A percentile compares a stretch with the other conserved stretches of the same genome.
phyloP scores from a whole-genome alignment of 2,113 vertebrate species.

The Nycticebus coucang region DNA sequence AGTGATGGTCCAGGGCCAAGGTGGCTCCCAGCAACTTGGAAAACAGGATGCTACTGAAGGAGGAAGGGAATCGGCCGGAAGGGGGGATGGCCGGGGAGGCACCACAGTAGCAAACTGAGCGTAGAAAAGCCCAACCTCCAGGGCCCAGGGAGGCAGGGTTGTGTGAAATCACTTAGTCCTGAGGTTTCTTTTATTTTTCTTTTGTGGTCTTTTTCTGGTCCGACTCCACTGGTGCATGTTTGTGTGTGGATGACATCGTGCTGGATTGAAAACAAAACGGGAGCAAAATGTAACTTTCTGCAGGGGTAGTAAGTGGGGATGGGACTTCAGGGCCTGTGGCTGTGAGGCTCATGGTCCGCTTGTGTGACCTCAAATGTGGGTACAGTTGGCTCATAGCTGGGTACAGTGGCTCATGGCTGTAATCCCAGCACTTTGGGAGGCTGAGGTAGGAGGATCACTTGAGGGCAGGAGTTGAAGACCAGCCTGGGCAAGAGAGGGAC shows the following conservation, averaged over 20 bases:
- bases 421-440: too few relatives aligned
- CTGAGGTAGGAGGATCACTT: too few relatives aligned
- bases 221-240: not conserved
- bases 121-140: too few relatives aligned
- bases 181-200: not conserved
- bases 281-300: not conserved
- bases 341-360: not conserved
- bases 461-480: too few relatives aligned
- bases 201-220: not conserved
- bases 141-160: not conserved
- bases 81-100: too few relatives aligned
- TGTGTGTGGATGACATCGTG: not conserved
- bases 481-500: too few relatives aligned
- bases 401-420: too few relatives aligned
- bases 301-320: too few relatives aligned
- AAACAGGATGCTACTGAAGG: rapidly evolving
- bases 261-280: not conserved
- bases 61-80: not conserved
- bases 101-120: not conserved
- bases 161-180: not conserved
- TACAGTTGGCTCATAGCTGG: too few relatives aligned
- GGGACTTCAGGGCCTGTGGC: not conserved
- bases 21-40: not conserved
- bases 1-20: not conserved
- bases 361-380: not conserved